Evolutionary conservation across 2,113 vertebrate species (phyloP).

Genomic region (Muntiacus reevesi): DNA sequence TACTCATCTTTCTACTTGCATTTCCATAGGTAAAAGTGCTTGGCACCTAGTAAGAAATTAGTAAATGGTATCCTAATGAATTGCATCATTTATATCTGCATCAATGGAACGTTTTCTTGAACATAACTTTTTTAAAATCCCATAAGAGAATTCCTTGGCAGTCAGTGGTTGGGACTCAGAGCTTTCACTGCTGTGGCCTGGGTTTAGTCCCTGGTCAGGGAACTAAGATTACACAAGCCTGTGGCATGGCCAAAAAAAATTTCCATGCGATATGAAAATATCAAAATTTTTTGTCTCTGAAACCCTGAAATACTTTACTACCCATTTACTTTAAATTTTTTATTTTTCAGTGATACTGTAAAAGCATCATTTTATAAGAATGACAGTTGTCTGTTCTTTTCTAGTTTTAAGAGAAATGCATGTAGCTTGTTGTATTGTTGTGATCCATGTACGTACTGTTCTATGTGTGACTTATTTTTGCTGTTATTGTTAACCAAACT

Average conservation of each 20-base stretch:
- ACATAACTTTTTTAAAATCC: conserved; percentile 28
- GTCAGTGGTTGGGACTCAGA: neutral
- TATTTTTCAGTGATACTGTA: neutral
- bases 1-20: neutral
- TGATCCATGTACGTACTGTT: neutral
- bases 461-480: conserved; percentile 5
- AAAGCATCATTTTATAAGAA: neutral
- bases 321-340: neutral
- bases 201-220: neutral
- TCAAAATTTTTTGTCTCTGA: neutral
- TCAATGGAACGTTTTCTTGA: neutral
- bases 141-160: neutral
- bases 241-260: neutral
- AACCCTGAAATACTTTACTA: conserved; percentile 8
- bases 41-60: neutral
- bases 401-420: neutral
- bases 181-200: neutral
- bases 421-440: neutral
- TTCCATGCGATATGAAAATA: neutral
- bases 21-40: neutral
- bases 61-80: neutral
- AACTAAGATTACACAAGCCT: neutral
- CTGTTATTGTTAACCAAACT: neutral
- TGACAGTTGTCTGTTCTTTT: neutral
- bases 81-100: neutral